Percentiles rank a stretch among this genome's conserved stretches.
phyloP scores from a whole-genome alignment of 2,888 invertebrate species.

The Drosophila demipolita region DNA sequence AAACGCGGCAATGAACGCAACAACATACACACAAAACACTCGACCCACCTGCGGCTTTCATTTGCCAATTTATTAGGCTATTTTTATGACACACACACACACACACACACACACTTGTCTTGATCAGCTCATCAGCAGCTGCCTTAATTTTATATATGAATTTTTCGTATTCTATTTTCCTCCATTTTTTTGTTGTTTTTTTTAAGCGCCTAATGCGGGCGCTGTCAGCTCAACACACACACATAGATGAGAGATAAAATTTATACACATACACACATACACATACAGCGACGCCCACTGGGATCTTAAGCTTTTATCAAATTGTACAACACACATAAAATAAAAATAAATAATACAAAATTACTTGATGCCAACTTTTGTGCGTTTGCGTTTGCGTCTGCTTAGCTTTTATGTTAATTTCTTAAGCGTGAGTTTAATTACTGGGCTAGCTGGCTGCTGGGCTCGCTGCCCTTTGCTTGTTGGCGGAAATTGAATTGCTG shows the following conservation, averaged over 20 bases:
- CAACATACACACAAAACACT: slow-evolving; percentile 11
- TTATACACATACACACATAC: slow-evolving; percentile 2
- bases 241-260: neutral
- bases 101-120: slow-evolving; percentile 5
- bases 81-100: slow-evolving; percentile 62
- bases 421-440: slow-evolving; percentile 70
- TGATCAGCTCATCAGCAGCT: slow-evolving; percentile 70
- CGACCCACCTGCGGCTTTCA: slow-evolving; percentile 64
- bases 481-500: slow-evolving; percentile 74
- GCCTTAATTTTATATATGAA: slow-evolving; percentile 52
- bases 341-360: slow-evolving; percentile 21
- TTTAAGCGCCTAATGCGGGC: slow-evolving; percentile 57
- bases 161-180: slow-evolving; percentile 37
- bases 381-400: slow-evolving; percentile 50
- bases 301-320: slow-evolving; percentile 41
- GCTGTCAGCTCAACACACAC: slow-evolving; percentile 42
- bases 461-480: slow-evolving; percentile 54
- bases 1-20: slow-evolving; percentile 55
- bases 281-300: slow-evolving; percentile 17
- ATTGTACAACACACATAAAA: slow-evolving; percentile 8
- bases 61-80: slow-evolving; percentile 75
- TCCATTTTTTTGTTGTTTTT: slow-evolving; percentile 21
- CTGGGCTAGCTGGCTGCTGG: slow-evolving; percentile 41
- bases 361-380: slow-evolving; percentile 67
- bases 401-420: slow-evolving; percentile 72